These are phyloP conservation scores for Spea multiplicata DNA, from an alignment of 2,113 vertebrate species.

Conservation along the genomic window DNA sequence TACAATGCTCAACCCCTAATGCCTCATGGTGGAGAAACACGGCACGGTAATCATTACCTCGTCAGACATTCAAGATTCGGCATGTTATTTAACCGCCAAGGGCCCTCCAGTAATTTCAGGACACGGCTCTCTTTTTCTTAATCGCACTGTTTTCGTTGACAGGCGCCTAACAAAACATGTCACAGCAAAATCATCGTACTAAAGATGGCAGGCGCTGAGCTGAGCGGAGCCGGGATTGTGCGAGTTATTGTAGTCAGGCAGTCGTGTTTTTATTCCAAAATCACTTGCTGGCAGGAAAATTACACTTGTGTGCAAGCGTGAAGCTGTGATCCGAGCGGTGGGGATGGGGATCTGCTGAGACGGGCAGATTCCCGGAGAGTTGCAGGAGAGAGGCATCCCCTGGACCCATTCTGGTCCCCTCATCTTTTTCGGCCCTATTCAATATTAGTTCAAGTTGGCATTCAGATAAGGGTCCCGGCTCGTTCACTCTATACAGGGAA, in stretches of 20 bases:
- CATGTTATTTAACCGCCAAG: not conserved
- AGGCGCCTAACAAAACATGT: slow-evolving; percentile 24
- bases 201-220: slow-evolving; percentile 28
- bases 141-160: slow-evolving; percentile 20
- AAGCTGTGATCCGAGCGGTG: not conserved
- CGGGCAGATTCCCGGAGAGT: not conserved
- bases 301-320: slow-evolving; percentile 11
- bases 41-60: too few species aligned
- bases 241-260: slow-evolving; percentile 24
- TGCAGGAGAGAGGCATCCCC: too few species aligned
- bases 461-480: too few species aligned
- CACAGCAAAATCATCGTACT: slow-evolving; percentile 9
- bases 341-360: slow-evolving; percentile 13
- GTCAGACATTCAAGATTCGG: not conserved
- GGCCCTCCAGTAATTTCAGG: not conserved
- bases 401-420: not conserved
- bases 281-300: slow-evolving; percentile 30
- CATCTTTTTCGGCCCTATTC: too few species aligned
- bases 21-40: too few species aligned
- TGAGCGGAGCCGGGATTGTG: slow-evolving; percentile 21
- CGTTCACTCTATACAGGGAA: too few species aligned
- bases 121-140: not conserved
- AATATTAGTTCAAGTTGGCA: too few species aligned
- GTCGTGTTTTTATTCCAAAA: slow-evolving; percentile 26
- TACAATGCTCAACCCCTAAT: too few species aligned